These are phyloP conservation scores for Carpatolechia fugitivella DNA, from an alignment of 2,888 invertebrate species.

Conservation along the genomic window DNA sequence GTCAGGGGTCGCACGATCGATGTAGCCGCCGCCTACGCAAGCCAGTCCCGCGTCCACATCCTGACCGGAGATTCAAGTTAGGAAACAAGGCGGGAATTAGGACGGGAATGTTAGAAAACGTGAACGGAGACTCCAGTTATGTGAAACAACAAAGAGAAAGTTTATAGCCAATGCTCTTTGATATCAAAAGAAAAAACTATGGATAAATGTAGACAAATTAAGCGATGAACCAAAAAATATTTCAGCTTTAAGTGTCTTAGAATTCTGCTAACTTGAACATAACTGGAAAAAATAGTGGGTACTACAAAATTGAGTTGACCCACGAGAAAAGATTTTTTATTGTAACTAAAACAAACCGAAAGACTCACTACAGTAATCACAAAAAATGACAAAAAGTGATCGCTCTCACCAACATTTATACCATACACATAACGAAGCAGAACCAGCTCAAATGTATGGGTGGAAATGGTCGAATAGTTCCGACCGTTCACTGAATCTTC, in stretches of 20 bases:
- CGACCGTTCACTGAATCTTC: slow-evolving; percentile 10
- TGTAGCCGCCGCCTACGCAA: slow-evolving; percentile 58
- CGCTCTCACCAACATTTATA: slow-evolving; percentile 1
- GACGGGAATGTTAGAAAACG: background rate
- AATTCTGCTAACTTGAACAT: too few species aligned
- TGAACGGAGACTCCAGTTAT: too few species aligned
- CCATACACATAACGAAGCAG: slow-evolving; percentile 21
- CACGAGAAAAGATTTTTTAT: too few species aligned
- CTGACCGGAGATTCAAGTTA: slow-evolving; percentile 3
- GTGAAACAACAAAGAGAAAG: too few species aligned
- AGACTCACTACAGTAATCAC: too few species aligned
- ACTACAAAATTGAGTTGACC: too few species aligned
- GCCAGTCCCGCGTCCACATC: slow-evolving; percentile 48
- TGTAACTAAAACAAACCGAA: too few species aligned
- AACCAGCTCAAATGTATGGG: slow-evolving; percentile 36
- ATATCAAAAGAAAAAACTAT: background rate
- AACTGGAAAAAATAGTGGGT: too few species aligned
- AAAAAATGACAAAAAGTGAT: background rate
- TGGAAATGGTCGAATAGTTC: slow-evolving; percentile 36
- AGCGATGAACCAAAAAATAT: too few species aligned
- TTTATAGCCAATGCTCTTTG: too few species aligned
- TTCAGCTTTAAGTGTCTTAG: too few species aligned
- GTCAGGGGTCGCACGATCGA: slow-evolving; percentile 73
- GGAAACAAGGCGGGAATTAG: background rate
- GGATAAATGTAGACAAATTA: background rate